phyloP scores from a whole-genome alignment of 2,888 invertebrate species.

The Rhagonycha lutea region DNA sequence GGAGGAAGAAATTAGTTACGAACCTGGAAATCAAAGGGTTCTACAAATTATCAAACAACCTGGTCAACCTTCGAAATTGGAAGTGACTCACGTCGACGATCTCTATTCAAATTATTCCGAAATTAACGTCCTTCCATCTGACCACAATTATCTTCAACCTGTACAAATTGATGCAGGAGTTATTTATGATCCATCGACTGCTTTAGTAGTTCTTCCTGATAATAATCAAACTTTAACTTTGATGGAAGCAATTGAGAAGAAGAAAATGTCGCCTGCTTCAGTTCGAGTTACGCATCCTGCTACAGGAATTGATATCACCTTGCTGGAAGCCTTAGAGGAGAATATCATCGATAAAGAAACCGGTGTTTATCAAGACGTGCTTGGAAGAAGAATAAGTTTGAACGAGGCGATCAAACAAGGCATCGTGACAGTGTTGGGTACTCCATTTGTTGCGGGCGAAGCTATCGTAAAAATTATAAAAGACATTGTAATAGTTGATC shows the following conservation, averaged over 20 bases:
- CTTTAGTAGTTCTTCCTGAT: conserved; percentile 73
- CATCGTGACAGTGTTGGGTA: conserved; percentile 73
- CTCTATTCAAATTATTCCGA: conserved; percentile 57
- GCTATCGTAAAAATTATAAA: conserved; percentile 62
- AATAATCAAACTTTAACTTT: conserved; percentile 73
- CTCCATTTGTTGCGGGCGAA: conserved; percentile 73
- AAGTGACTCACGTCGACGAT: conserved; percentile 64
- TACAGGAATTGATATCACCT: conserved; percentile 67
- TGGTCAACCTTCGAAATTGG: conserved; percentile 73
- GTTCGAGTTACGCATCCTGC: conserved; percentile 74
- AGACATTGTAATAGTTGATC: conserved; percentile 72
- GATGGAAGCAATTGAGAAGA: conserved; percentile 75
- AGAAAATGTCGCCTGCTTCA: conserved; percentile 68
- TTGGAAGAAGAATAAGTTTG: conserved; percentile 69
- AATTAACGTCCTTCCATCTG: conserved; percentile 57
- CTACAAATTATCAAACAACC: conserved; percentile 74
- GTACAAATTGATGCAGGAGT: conserved; percentile 73
- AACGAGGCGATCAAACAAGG: conserved; percentile 79
- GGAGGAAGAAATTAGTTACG: conserved; percentile 58
- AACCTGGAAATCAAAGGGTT: conserved; percentile 61
- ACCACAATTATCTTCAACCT: conserved; percentile 62
- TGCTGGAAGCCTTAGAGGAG: conserved; percentile 76
- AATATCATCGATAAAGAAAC: conserved; percentile 75
- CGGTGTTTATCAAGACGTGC: conserved; percentile 69
- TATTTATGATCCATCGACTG: conserved; percentile 79